Base-by-base conservation (phyloP, 2,888 invertebrate genomes). In the Sisyra terminalis region DNA sequence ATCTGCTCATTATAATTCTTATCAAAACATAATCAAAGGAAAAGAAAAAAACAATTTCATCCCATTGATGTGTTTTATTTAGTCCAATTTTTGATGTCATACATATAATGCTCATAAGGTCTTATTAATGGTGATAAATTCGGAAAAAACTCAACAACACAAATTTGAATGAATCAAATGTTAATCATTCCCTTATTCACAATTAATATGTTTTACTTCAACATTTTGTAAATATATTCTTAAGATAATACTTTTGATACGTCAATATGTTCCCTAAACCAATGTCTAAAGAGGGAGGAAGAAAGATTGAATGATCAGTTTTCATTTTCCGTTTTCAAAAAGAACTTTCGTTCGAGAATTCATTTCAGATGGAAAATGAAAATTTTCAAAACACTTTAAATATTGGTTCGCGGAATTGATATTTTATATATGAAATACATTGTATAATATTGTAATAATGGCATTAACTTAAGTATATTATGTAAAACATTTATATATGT, bases 1-100 rank as follows among this genome's bases (percentile, higher is more conserved):
- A 24, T 24, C 24, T 24, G 24, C 7, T 24, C 24, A 24, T 24
- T 24, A 24, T n/a, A n/a, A n/a, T n/a, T 24, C 24, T 24, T 3
- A 24, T n/a, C n/a, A 24, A 24, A 24, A 7, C 7, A 24, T 24
- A 24, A 14, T 29, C 13, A 29, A 29, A 15, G 30, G n/a, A 17
- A 40, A 17, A 39, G 29, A 30, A 31, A 40, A 15, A 41, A 36
- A 40, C 44, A 29, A 39, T 29, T 51, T 62, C 62, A 63, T 62
- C 63, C 63, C 63, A 63, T 62, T 61, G 61, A 63, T 63, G 61
- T 61, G 61, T 57, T 59, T 55, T 58, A 54, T 55, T 63, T 60
- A 61, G 61, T 60, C 24, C 24, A 24, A 24, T 24, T 24, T 62
- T 61, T 62, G 60, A 60, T 15, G 16, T 15, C 35, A 18, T 24